Evolutionary conservation across 2,797 vertebrate genomes (phyloP), one percentile per base, ranked within the genome.

Genomic region (Microctenopoma lineatum): DNA sequence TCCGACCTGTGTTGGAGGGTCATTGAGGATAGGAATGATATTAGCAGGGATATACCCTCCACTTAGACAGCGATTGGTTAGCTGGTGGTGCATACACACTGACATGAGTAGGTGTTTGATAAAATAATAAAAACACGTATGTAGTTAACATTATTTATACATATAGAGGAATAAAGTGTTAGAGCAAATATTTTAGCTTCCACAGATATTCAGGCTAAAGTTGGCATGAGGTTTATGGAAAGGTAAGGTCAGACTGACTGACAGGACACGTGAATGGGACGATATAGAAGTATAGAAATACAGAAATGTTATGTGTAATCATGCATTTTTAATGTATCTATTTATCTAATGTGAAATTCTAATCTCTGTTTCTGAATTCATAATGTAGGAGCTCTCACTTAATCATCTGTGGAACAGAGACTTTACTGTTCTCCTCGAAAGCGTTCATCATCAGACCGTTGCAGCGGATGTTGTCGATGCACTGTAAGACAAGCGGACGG

Each of bases 371-470:
- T 77, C 21, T 69, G 51, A 56, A 66, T 71, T 56, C 64, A 36
- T 52, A 57, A 64, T 73, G 39, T 25, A 56, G 38, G 51, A 60
- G 53, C 46, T 69, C 96, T 94, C 84, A 99, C 97, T 99, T 99
- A 89, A 99, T 98, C 96, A 99, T 99, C 92, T 99, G 98, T 0
- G 98, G 98, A 45, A 98, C 97, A 0, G 95, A 92, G 89, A 99
- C 97, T 93, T 98, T 99, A 82, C 96, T 97, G 79, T 98, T 98
- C 81, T 99, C 97, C 85, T 99, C 98, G 5, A 99, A 99, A 25
- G 96, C 97, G 0, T 97, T 98, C 97, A 98, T 99, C 97, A 99
- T 98, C 75, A 99, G 93, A 2, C 97, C 97, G 0, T 99, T 99
- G 89, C 98, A 99, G 60, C 97, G 96, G 82, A 99, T 99, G 88